Evolutionary conservation across 2,113 vertebrate genomes (phyloP), one percentile per base, ranked within the genome.

Genomic region (Copsychus sechellarum): DNA sequence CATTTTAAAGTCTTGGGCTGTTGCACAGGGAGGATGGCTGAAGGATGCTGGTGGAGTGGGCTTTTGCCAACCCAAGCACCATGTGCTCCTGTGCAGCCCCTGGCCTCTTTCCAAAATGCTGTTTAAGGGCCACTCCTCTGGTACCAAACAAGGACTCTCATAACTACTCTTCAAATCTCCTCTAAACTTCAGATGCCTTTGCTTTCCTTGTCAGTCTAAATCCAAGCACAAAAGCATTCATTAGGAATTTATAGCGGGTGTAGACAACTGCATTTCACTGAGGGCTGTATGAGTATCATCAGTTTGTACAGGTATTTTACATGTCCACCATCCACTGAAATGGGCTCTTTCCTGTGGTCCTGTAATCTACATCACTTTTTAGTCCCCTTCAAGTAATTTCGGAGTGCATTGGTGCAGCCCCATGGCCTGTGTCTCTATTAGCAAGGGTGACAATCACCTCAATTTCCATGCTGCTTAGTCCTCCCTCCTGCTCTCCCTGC

Each of bases 401-500:
- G 70, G 71, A 65, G 25, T 12, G 53, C 31, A n/a, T 2, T 0
- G 2, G 12, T 18, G n/a, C 43, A 53, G 25, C 54, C 25, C 43
- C 57, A 10, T 0, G 8, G 62, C 29, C 47, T 40, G 38, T 50
- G 25, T 45, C 61, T 24, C 33, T 22, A 1, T 6, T 18, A 51
- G 23, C 8, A 31, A 38, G 28, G 36, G 26, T 36, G 56, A 21
- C 36, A 26, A 34, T 33, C 42, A 62, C 29, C 78, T 56, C 42
- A 25, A 0, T 33, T 64, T 64, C 43, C 0, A 0, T 5, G 28
- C 70, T 62, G 54, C 25, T 58, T 1, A 1, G 12, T 22, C 40
- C 38, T 83, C 14, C 22, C 38, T 51, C 29, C 70, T 23, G 28
- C 47, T 5, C 15, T 40, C 31, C 34, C 21, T 0, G 4, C 29